These are phyloP conservation scores for Cyclura pinguis DNA, from an alignment of 2,797 vertebrate species.

Conservation along the genomic window DNA sequence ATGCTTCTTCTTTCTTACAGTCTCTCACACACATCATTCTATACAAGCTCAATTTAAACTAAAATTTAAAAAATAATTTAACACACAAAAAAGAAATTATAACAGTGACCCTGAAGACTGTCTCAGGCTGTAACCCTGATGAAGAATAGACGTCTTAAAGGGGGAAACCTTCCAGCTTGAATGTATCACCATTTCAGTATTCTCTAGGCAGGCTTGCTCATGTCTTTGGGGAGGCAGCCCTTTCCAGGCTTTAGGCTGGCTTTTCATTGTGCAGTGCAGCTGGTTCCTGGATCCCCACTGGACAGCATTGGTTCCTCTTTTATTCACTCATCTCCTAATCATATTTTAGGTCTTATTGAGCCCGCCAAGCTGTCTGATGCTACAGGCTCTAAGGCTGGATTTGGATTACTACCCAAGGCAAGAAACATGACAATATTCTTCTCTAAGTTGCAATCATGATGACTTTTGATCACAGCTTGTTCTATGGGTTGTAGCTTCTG, in stretches of 20 bases:
- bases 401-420: background rate
- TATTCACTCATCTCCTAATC: background rate
- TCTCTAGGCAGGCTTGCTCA: background rate
- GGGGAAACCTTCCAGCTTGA: background rate
- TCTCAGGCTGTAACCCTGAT: background rate
- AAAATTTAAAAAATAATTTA: background rate
- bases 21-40: background rate
- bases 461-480: too few species aligned
- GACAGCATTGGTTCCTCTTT: background rate
- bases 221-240: background rate
- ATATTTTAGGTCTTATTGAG: background rate
- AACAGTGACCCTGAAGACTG: conserved; percentile 15
- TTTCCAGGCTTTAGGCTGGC: background rate
- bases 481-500: too few species aligned
- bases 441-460: background rate
- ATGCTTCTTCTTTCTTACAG: background rate
- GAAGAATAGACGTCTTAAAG: background rate
- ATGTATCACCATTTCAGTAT: background rate
- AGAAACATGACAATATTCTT: background rate
- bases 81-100: background rate
- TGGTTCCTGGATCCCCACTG: background rate
- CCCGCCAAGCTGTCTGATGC: background rate
- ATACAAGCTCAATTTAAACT: background rate
- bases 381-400: too few species aligned
- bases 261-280: background rate